These are phyloP conservation scores for Aphelinus atriplicis DNA, from an alignment of 1,140 invertebrate species.

Conservation along the genomic window DNA sequence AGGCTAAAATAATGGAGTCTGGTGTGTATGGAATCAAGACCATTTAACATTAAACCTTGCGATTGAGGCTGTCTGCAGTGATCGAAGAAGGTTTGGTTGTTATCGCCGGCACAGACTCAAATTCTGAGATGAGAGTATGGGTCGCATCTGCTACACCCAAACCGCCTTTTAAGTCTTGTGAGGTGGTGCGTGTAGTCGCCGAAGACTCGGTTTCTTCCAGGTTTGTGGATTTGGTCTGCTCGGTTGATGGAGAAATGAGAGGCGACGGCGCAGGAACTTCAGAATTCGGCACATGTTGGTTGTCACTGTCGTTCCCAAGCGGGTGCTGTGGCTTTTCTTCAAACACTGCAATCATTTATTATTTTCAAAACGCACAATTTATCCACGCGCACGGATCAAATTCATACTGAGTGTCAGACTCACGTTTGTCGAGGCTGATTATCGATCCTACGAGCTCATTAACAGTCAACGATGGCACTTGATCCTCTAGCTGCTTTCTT, in stretches of 20 bases:
- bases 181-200: slow-evolving; percentile 46
- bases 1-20: not conserved
- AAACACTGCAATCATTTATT: slow-evolving; percentile 67
- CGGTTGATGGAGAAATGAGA: slow-evolving; percentile 60
- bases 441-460: slow-evolving; percentile 86
- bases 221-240: slow-evolving; percentile 59
- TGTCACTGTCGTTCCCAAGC: slow-evolving; percentile 49
- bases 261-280: slow-evolving; percentile 57
- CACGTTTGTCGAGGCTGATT: slow-evolving; percentile 87
- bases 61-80: slow-evolving; percentile 49
- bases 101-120: slow-evolving; percentile 45
- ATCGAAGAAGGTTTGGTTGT: slow-evolving; percentile 48
- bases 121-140: slow-evolving; percentile 45
- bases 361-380: too few relatives aligned
- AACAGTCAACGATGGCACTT: slow-evolving; percentile 75
- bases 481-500: slow-evolving; percentile 79
- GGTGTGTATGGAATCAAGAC: not conserved
- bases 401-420: slow-evolving; percentile 50
- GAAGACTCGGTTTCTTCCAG: slow-evolving; percentile 56
- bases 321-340: slow-evolving; percentile 70
- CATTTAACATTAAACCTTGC: slow-evolving; percentile 54
- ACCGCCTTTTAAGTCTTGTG: slow-evolving; percentile 48
- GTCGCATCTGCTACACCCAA: slow-evolving; percentile 54
- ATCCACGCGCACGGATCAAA: too few relatives aligned
- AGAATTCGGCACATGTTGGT: slow-evolving; percentile 46